These are phyloP conservation scores for Vandiemenella viatica DNA, from an alignment of 2,888 invertebrate species.

Conservation along the genomic window DNA sequence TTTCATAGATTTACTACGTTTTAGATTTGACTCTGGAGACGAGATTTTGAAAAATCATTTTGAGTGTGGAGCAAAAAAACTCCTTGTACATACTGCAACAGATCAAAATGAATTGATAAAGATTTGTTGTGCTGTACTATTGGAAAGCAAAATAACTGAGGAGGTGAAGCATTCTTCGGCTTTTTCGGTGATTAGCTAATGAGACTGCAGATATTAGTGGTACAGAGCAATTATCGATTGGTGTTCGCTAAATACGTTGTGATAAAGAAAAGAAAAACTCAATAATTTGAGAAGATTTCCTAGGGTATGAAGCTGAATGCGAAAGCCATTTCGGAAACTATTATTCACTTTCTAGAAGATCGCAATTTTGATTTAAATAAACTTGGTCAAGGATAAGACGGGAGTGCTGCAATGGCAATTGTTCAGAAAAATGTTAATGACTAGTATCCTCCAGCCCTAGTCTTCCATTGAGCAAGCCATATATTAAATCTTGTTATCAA, in stretches of 20 bases:
- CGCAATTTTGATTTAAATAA: slow-evolving; percentile 2
- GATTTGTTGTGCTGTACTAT: background rate
- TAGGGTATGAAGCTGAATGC: slow-evolving; percentile 1
- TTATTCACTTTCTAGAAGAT: background rate
- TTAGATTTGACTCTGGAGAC: slow-evolving; percentile 4
- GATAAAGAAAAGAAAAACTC: slow-evolving; percentile 1
- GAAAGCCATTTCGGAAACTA: slow-evolving; percentile 2
- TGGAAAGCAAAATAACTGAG: slow-evolving; percentile 1
- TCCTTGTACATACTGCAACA: background rate
- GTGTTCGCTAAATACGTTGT: slow-evolving; percentile 4
- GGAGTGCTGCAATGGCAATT: slow-evolving; percentile 1
- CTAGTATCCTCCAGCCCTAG: background rate
- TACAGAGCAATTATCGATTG: slow-evolving; percentile 22
- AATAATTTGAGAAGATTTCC: slow-evolving; percentile 5
- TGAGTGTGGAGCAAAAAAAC: background rate
- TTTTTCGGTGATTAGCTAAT: slow-evolving; percentile 20
- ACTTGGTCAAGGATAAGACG: slow-evolving; percentile 3
- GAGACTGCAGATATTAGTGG: slow-evolving; percentile 21
- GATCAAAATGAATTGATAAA: background rate
- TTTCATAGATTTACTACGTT: slow-evolving; percentile 6
- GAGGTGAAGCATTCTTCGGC: slow-evolving; percentile 11
- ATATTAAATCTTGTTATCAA: background rate
- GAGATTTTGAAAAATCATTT: slow-evolving; percentile 4
- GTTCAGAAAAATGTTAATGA: background rate
- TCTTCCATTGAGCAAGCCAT: background rate